Evolutionary conservation across 2,113 vertebrate genomes (phyloP).

Genomic region (Athene noctua): DNA sequence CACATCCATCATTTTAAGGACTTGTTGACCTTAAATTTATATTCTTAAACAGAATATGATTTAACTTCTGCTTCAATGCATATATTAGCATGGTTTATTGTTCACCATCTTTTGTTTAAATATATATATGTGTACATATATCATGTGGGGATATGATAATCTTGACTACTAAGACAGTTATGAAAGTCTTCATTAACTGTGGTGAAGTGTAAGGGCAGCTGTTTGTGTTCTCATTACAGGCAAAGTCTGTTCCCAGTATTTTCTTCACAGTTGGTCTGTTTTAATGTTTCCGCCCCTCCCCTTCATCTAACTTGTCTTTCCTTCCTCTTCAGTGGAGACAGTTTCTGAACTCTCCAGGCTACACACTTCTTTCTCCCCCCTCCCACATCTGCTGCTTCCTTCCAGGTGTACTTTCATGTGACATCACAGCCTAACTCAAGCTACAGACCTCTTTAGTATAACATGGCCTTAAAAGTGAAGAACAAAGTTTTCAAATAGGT

Average conservation of each 20-base stretch:
- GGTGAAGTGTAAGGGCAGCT: not conserved
- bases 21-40: not conserved
- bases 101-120: not conserved
- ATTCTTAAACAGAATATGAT: not conserved
- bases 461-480: not conserved
- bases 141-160: not conserved
- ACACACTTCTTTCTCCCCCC: not conserved
- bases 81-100: not conserved
- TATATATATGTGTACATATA: not conserved
- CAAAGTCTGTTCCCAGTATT: not conserved
- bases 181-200: not conserved
- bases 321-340: slow-evolving; percentile 39
- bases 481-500: not conserved
- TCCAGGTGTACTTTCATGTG: slow-evolving; percentile 31
- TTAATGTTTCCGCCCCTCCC: not conserved
- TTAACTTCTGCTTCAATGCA: not conserved
- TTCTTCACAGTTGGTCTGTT: slow-evolving; percentile 3
- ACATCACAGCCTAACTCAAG: slow-evolving; percentile 9
- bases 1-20: not conserved
- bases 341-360: slow-evolving; percentile 23
- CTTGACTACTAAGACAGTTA: not conserved
- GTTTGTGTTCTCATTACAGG: not conserved
- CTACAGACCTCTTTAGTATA: not conserved
- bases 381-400: slow-evolving; percentile 21
- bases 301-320: slow-evolving; percentile 30